Conservation (phyloP, 2,888 invertebrate genomes). For the Drosophila longiperda region DNA sequence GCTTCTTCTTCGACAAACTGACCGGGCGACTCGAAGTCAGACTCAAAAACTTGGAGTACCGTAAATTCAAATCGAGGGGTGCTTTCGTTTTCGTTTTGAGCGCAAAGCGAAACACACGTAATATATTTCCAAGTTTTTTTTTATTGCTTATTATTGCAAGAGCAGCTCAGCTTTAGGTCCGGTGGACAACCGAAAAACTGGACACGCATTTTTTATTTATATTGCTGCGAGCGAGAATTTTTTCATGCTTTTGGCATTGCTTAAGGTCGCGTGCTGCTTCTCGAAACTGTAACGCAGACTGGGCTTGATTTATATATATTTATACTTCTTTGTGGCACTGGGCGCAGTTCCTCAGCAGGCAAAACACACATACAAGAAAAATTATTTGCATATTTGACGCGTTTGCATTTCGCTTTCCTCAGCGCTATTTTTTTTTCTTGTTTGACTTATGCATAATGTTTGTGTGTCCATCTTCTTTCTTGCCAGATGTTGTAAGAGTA, state of each 20-base stretch:
- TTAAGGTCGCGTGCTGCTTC: slow-evolving; percentile 46
- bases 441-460: slow-evolving; percentile 65
- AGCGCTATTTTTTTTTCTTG: slow-evolving; percentile 28
- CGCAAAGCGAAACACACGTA: slow-evolving; percentile 57
- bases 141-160: slow-evolving; percentile 72
- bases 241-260: slow-evolving; percentile 49
- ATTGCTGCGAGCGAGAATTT: slow-evolving; percentile 41
- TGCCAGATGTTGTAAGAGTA: slow-evolving; percentile 54
- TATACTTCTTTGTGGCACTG: background rate
- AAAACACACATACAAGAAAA: background rate
- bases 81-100: slow-evolving; percentile 70
- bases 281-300: slow-evolving; percentile 5
- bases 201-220: slow-evolving; percentile 10
- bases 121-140: slow-evolving; percentile 69
- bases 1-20: slow-evolving; percentile 21
- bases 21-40: slow-evolving; percentile 22
- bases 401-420: slow-evolving; percentile 73
- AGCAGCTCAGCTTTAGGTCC: slow-evolving; percentile 32
- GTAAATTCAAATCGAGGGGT: slow-evolving; percentile 13
- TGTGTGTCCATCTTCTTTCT: slow-evolving; percentile 57
- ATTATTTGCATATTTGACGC: slow-evolving; percentile 64
- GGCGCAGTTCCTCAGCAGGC: slow-evolving; percentile 6
- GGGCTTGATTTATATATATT: background rate
- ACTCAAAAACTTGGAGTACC: slow-evolving; percentile 7
- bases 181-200: background rate